phyloP scores from a whole-genome alignment of 2,888 invertebrate species.

The Agrilus mali region DNA sequence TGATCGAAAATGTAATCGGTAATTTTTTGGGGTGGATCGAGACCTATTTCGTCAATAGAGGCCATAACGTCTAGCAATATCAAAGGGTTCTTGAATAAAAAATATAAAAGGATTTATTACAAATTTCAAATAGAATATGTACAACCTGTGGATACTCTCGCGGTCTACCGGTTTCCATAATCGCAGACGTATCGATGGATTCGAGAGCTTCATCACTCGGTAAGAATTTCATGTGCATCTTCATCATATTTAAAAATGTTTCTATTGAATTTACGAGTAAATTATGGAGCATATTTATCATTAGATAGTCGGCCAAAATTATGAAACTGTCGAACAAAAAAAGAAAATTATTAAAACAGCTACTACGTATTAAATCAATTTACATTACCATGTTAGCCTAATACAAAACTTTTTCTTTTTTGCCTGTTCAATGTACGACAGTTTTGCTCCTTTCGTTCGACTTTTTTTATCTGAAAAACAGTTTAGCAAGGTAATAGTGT shows the following conservation, averaged over 20 bases:
- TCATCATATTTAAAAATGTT: conserved; percentile 43
- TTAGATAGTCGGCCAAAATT: conserved; percentile 58
- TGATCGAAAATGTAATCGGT: conserved; percentile 45
- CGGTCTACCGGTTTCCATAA: conserved; percentile 38
- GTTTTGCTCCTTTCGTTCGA: conserved; percentile 42
- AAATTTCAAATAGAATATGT: neutral
- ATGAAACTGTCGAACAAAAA: conserved; percentile 45
- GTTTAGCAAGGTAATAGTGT: neutral
- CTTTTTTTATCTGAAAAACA: conserved; percentile 17
- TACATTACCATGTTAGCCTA: conserved; percentile 64
- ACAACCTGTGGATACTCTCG: conserved; percentile 30
- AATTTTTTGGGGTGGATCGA: conserved; percentile 51
- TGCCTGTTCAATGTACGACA: conserved; percentile 80
- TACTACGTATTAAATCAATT: too few species aligned
- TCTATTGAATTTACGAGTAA: conserved; percentile 50
- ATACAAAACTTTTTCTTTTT: conserved; percentile 71
- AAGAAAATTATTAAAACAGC: conserved; percentile 5
- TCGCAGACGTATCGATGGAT: conserved; percentile 33
- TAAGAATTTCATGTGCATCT: conserved; percentile 41
- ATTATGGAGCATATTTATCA: conserved; percentile 52
- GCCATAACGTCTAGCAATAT: conserved; percentile 46
- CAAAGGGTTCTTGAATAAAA: conserved; percentile 30
- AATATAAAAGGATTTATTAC: too few species aligned
- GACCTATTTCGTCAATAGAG: conserved; percentile 25
- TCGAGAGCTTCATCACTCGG: conserved; percentile 33